phyloP scores from a whole-genome alignment of 2,113 vertebrate species.

The Malurus cyaneus region DNA sequence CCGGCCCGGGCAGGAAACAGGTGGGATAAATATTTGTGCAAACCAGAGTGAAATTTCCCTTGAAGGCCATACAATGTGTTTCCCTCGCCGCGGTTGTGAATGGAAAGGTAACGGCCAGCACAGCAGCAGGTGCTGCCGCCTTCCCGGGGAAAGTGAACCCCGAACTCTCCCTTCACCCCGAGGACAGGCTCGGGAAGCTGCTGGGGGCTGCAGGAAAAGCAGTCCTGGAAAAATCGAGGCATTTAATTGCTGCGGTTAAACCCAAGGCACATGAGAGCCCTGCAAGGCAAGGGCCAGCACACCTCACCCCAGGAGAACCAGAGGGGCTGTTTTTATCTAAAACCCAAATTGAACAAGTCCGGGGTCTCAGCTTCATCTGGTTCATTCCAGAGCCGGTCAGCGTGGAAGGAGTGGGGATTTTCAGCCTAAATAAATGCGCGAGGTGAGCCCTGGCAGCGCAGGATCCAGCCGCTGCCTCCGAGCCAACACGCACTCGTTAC shows the following conservation, averaged over 20 bases:
- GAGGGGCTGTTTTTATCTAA: not conserved
- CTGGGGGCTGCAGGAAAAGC: not conserved
- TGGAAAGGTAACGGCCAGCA: not conserved
- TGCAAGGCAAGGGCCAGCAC: not conserved
- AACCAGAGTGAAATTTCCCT: constrained; percentile 44
- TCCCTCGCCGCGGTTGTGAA: not conserved
- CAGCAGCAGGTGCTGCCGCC: constrained; percentile 31
- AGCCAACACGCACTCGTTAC: not conserved
- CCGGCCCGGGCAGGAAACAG: constrained; percentile 58
- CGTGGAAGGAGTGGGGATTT: not conserved
- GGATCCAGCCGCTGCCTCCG: constrained; percentile 9
- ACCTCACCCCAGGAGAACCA: not conserved
- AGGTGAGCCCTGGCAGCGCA: not conserved
- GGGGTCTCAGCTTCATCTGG: not conserved
- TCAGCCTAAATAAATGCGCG: not conserved
- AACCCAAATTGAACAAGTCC: not conserved
- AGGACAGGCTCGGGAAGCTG: not conserved
- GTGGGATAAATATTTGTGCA: constrained; percentile 69
- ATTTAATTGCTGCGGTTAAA: not conserved
- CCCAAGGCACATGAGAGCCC: not conserved
- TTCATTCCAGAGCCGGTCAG: not conserved
- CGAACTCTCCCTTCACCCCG: fast-evolving
- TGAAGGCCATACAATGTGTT: constrained; percentile 54
- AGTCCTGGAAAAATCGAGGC: not conserved
- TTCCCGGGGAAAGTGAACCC: not conserved